Percentiles rank a stretch among this genome's conserved stretches.
Evolutionary conservation across 2,888 invertebrate genomes (phyloP).

Genomic region (Gisinianus flammeolus): DNA sequence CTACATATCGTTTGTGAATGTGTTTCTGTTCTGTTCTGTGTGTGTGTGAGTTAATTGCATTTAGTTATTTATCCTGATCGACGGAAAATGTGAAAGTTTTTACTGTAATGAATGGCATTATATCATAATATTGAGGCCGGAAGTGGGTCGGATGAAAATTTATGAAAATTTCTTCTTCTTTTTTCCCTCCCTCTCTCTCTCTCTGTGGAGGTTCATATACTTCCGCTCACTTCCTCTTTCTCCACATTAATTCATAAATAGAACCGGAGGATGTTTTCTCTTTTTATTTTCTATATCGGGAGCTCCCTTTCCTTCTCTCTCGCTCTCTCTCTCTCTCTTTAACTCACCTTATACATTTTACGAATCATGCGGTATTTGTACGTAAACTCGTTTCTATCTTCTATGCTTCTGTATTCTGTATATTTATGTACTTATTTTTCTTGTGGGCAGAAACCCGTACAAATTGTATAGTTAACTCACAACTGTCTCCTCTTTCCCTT

Average conservation of each 20-base stretch:
- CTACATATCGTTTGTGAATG: too few species aligned
- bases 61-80: constrained; percentile 29
- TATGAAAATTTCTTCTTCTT: constrained; percentile 21
- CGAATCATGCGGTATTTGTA: neutral
- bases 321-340: too few species aligned
- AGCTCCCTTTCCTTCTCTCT: neutral
- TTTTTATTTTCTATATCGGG: neutral
- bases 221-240: constrained; percentile 21
- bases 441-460: neutral
- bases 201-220: neutral
- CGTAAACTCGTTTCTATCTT: too few species aligned
- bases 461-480: too few species aligned
- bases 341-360: too few species aligned
- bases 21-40: too few species aligned
- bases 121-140: constrained; percentile 34
- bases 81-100: constrained; percentile 17
- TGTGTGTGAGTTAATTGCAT: neutral
- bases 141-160: constrained; percentile 34
- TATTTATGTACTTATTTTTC: neutral
- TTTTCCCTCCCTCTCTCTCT: neutral
- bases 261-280: neutral
- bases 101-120: constrained; percentile 32
- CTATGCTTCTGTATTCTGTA: too few species aligned
- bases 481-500: too few species aligned
- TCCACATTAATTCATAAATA: constrained; percentile 34